Evolutionary conservation across 2,888 invertebrate genomes (phyloP).

Genomic region (Nasonia oneida): DNA sequence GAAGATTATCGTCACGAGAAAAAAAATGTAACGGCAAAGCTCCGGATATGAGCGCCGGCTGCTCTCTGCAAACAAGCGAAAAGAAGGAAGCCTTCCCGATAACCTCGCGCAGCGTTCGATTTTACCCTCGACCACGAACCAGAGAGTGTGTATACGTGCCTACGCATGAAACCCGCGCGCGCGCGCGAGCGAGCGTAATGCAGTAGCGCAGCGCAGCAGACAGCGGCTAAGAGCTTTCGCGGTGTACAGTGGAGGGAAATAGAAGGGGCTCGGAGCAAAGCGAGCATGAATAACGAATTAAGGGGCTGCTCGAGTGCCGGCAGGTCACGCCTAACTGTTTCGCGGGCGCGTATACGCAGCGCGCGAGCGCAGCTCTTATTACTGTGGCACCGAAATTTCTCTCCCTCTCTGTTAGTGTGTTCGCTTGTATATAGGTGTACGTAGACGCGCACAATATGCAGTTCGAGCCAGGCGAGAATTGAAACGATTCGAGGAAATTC

Average conservation of each 20-base stretch:
- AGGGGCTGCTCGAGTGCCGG: conserved; percentile 42
- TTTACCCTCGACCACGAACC: not conserved
- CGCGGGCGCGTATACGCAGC: not conserved
- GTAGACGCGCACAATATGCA: conserved; percentile 6
- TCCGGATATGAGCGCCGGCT: not conserved
- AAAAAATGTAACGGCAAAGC: not conserved
- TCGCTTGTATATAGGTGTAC: not conserved
- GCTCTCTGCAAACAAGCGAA: not conserved
- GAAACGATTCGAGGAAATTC: conserved; percentile 2
- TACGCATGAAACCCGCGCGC: too few relatives aligned
- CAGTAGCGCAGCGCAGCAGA: not conserved
- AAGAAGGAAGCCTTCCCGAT: not conserved
- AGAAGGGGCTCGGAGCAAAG: conserved; percentile 25
- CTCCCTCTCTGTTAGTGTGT: not conserved
- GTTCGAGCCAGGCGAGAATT: conserved; percentile 29
- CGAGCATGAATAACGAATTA: conserved; percentile 59
- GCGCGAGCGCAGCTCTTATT: conserved; percentile 34
- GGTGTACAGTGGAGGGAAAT: not conserved
- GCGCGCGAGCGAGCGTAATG: too few relatives aligned
- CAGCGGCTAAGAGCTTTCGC: conserved; percentile 18
- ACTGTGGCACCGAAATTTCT: conserved; percentile 51
- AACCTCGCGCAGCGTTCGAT: not conserved
- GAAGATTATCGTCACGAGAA: not conserved
- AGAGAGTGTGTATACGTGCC: conserved; percentile 1
- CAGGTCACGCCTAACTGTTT: conserved; percentile 30